Evolutionary conservation across 2,797 vertebrate species (phyloP).

Genomic region (Enteromius thamalakanensis): DNA sequence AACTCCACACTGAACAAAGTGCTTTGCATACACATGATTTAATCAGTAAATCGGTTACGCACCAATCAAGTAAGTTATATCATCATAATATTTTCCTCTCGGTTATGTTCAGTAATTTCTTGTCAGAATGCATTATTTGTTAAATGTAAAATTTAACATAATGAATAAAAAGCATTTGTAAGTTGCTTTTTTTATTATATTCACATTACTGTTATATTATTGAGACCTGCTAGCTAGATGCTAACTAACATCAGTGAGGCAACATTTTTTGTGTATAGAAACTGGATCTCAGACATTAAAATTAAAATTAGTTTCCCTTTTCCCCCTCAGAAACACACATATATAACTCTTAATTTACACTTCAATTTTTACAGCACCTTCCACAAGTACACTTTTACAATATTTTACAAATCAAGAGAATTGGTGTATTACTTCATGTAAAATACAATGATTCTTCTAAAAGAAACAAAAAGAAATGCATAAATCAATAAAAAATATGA

Average conservation of each 20-base stretch:
- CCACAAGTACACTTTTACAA: background rate
- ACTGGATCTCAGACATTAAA: background rate
- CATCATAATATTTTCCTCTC: background rate
- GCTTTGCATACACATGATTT: slow-evolving; percentile 7
- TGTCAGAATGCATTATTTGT: background rate
- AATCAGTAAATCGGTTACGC: background rate
- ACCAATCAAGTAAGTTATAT: slow-evolving; percentile 5
- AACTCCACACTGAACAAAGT: slow-evolving; percentile 11
- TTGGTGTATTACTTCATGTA: background rate
- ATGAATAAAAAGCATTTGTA: background rate
- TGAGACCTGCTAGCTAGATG: background rate
- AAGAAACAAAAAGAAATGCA: background rate
- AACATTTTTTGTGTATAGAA: background rate
- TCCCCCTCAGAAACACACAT: background rate
- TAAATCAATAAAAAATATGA: background rate
- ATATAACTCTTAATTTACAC: background rate
- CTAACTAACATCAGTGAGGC: background rate
- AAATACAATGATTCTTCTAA: background rate
- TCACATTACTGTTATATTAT: background rate
- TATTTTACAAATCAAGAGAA: background rate
- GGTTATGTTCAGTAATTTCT: background rate
- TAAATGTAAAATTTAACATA: background rate
- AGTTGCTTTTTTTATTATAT: no score
- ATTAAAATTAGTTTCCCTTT: background rate
- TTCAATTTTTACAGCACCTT: background rate